These are phyloP conservation scores for Periparus ater DNA, from an alignment of 2,797 vertebrate species.

Conservation along the genomic window DNA sequence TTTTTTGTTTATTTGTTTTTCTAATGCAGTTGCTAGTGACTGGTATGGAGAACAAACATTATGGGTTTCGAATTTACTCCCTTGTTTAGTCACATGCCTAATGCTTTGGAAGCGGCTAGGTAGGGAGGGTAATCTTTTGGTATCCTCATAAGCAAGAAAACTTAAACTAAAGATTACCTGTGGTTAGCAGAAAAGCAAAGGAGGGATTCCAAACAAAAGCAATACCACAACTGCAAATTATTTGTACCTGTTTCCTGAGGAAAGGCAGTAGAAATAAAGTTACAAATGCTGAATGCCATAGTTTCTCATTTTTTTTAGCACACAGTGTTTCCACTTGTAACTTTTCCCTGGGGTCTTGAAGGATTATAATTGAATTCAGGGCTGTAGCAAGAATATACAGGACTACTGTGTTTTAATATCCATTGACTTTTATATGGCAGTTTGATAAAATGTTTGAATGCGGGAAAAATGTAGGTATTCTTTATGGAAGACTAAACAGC, in stretches of 20 bases:
- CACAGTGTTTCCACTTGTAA: conserved; percentile 42
- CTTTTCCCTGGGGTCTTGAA: conserved; percentile 46
- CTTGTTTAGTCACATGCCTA: not conserved
- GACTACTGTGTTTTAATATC: conserved; percentile 51
- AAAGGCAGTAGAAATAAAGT: conserved; percentile 23
- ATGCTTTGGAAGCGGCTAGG: not conserved
- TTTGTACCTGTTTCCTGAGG: conserved; percentile 37
- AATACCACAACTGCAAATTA: not conserved
- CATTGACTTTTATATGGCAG: conserved; percentile 54
- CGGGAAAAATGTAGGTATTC: not conserved
- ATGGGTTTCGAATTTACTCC: not conserved
- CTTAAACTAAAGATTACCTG: conserved; percentile 15
- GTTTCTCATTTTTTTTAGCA: conserved; percentile 23
- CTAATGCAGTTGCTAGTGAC: not conserved
- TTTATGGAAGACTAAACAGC: conserved; percentile 34
- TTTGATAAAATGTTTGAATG: conserved; percentile 60
- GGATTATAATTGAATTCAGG: conserved; percentile 52
- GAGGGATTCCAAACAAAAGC: not conserved
- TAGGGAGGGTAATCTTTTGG: not conserved
- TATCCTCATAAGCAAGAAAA: not conserved
- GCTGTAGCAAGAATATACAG: conserved; percentile 34
- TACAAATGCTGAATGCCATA: not conserved
- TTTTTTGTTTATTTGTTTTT: not conserved
- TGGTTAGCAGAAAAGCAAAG: not conserved
- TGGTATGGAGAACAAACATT: not conserved